Evolutionary conservation across 1,140 invertebrate species (phyloP).

Genomic region (Drosophila rufa): DNA sequence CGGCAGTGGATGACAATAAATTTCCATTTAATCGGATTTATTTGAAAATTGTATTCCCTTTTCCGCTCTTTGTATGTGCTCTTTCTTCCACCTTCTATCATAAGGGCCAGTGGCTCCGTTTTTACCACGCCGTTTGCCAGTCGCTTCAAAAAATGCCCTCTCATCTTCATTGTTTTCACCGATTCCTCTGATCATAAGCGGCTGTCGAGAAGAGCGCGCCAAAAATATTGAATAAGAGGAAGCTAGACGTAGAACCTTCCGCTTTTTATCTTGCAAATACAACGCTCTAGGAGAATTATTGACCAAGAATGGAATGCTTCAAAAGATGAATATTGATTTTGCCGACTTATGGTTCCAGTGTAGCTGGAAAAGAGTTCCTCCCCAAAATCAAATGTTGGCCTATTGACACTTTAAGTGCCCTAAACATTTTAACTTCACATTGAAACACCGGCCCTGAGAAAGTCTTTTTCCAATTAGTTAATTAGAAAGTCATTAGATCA

Average conservation of each 20-base stretch:
- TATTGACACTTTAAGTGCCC: neutral
- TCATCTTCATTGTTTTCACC: conserved; percentile 68
- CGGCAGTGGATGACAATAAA: conserved; percentile 83
- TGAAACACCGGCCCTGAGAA: neutral
- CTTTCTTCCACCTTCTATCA: conserved; percentile 1
- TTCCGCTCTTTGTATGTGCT: conserved; percentile 24
- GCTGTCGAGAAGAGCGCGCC: conserved; percentile 7
- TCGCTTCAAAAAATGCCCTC: conserved; percentile 46
- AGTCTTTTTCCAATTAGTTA: conserved; percentile 27
- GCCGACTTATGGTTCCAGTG: no score
- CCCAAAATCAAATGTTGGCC: neutral
- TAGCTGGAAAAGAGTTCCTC: no score
- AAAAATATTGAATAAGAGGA: neutral
- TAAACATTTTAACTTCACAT: neutral
- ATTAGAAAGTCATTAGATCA: conserved; percentile 61
- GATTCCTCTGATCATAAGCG: conserved; percentile 40
- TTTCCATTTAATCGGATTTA: conserved; percentile 84
- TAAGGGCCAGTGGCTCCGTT: conserved; percentile 48
- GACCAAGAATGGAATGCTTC: neutral
- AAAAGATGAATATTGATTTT: neutral
- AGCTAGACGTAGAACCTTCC: no score
- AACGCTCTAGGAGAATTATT: no score
- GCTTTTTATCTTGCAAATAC: neutral
- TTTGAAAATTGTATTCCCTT: conserved; percentile 81
- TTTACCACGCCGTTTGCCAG: conserved; percentile 57